Conservation (phyloP, 2,113 vertebrate species). For the Eolophus roseicapilla region DNA sequence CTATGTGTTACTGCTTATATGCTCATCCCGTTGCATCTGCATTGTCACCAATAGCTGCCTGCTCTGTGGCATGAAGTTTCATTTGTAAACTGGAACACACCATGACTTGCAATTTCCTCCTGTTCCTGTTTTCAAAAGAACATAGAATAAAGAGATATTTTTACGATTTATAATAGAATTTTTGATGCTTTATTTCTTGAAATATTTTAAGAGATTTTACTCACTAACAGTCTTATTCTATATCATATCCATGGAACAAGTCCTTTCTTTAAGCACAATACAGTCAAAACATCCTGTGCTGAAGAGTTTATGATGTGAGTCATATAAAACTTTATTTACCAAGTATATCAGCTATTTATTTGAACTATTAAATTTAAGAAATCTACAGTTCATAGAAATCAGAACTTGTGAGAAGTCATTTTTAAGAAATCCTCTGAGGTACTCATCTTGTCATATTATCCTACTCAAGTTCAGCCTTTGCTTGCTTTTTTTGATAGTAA, state of each 20-base stretch:
- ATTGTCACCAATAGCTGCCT: background rate
- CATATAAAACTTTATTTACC: background rate
- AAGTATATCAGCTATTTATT: background rate
- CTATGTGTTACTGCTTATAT: background rate
- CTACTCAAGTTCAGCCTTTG: background rate
- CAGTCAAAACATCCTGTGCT: background rate
- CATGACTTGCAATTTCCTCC: background rate
- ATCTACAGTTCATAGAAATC: background rate
- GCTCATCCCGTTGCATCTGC: background rate
- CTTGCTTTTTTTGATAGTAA: background rate
- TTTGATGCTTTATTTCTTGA: background rate
- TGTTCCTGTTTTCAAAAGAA: background rate
- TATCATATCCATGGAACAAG: rapidly evolving
- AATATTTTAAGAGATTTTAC: background rate
- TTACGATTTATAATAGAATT: background rate
- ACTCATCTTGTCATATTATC: background rate
- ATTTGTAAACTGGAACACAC: background rate
- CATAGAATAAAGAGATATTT: background rate
- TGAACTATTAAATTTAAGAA: background rate
- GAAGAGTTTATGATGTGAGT: background rate
- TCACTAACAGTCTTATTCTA: background rate
- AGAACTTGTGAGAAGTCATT: background rate
- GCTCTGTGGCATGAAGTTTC: background rate
- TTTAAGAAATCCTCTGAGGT: background rate
- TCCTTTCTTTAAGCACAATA: background rate